Evolutionary conservation across 2,888 invertebrate species (phyloP).

Genomic region (Altica lythri): DNA sequence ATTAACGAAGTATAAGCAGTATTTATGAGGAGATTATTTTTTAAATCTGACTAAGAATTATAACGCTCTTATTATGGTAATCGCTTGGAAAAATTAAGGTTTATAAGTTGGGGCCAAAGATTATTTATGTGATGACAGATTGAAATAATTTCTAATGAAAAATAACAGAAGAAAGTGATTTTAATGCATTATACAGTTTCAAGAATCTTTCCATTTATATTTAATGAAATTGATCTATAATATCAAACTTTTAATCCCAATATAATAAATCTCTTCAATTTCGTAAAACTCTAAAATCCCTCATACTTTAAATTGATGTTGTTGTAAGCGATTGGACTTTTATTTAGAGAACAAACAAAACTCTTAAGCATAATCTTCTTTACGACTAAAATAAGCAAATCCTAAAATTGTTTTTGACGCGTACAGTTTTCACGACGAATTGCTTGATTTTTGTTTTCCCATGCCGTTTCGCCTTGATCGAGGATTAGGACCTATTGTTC

Average conservation of each 20-base stretch:
- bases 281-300: conserved; percentile 15
- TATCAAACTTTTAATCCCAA: conserved; percentile 8
- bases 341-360: conserved; percentile 36
- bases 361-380: conserved; percentile 27
- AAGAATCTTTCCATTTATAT: no score
- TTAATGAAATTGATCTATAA: no score
- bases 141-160: no score
- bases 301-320: conserved; percentile 27
- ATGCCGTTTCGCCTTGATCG: background rate
- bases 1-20: conserved; percentile 24
- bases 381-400: conserved; percentile 14
- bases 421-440: background rate
- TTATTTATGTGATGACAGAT: no score
- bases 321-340: conserved; percentile 34
- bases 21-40: conserved; percentile 27
- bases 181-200: no score
- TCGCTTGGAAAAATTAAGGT: no score
- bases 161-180: no score
- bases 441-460: conserved; percentile 12
- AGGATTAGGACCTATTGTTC: background rate
- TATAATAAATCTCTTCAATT: conserved; percentile 19
- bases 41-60: conserved; percentile 23
- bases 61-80: no score
- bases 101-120: no score
- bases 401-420: conserved; percentile 19